These are phyloP conservation scores for Dolomedes plantarius DNA, from an alignment of 2,888 invertebrate species.

Conservation along the genomic window DNA sequence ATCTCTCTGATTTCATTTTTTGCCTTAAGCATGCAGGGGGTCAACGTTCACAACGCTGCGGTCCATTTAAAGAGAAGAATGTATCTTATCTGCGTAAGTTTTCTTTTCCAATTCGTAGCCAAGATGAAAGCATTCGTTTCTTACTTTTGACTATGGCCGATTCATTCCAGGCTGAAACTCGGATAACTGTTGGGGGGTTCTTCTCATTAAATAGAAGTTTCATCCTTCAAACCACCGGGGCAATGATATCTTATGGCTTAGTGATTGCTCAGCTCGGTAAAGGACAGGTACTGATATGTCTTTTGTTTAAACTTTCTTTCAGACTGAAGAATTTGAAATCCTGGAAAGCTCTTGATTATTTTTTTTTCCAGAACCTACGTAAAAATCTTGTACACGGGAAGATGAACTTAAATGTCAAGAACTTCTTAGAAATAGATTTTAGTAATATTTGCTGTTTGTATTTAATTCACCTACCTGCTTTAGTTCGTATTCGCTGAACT, in stretches of 20 bases:
- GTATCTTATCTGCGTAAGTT: conserved; percentile 23
- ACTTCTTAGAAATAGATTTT: too few species aligned
- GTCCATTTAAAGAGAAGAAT: background rate
- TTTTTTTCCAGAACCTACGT: too few species aligned
- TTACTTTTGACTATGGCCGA: conserved; percentile 22
- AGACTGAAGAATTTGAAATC: too few species aligned
- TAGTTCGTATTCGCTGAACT: too few species aligned
- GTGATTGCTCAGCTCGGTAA: conserved; percentile 36
- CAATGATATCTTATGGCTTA: conserved; percentile 48
- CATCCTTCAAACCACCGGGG: conserved; percentile 54
- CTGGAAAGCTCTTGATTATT: too few species aligned
- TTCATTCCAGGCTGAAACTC: conserved; percentile 3
- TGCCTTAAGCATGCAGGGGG: conserved; percentile 30
- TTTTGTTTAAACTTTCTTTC: too few species aligned
- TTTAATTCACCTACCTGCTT: too few species aligned
- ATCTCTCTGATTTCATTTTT: conserved; percentile 27
- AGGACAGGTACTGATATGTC: too few species aligned
- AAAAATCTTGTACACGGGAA: too few species aligned
- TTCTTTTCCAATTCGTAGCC: background rate
- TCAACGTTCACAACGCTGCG: conserved; percentile 21
- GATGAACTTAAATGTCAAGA: too few species aligned
- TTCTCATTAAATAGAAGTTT: conserved; percentile 31
- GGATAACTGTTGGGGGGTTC: conserved; percentile 23
- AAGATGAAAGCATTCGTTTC: background rate
- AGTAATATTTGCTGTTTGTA: too few species aligned